A percentile compares a stretch with the other conserved stretches of the same genome.
phyloP scores from a whole-genome alignment of 2,113 vertebrate species.

The Elachura formosa region DNA sequence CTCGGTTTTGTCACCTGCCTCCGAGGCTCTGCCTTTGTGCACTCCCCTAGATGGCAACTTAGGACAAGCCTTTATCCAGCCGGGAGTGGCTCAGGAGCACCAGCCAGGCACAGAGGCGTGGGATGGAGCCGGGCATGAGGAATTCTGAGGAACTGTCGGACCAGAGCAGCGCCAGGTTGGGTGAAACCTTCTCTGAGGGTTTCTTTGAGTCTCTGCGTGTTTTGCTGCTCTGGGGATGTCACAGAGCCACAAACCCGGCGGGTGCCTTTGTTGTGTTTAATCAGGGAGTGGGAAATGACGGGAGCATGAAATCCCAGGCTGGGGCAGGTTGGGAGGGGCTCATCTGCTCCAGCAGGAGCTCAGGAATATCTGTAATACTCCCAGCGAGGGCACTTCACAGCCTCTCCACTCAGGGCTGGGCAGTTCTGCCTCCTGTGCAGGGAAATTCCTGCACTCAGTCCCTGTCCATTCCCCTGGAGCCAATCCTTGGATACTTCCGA shows the following conservation, averaged over 20 bases:
- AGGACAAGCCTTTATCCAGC: slow-evolving; percentile 1
- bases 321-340: not conserved
- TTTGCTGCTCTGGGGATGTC: not conserved
- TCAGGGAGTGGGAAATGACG: not conserved
- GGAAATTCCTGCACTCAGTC: not conserved
- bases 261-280: not conserved
- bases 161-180: not conserved
- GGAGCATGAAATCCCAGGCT: not conserved
- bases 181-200: not conserved
- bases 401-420: not conserved
- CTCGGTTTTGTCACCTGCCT: not conserved
- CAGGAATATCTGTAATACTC: not conserved
- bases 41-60: slow-evolving; percentile 56
- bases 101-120: not conserved
- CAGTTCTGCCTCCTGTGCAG: not conserved
- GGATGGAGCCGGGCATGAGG: not conserved
- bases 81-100: not conserved
- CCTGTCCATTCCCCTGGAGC: fast-evolving
- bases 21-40: not conserved
- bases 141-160: not conserved
- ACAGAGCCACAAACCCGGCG: not conserved
- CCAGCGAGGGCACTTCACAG: not conserved
- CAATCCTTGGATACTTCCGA: not conserved
- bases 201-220: not conserved
- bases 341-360: not conserved